Conservation (phyloP, 2,113 vertebrate genomes). For the Ailurus styani region DNA sequence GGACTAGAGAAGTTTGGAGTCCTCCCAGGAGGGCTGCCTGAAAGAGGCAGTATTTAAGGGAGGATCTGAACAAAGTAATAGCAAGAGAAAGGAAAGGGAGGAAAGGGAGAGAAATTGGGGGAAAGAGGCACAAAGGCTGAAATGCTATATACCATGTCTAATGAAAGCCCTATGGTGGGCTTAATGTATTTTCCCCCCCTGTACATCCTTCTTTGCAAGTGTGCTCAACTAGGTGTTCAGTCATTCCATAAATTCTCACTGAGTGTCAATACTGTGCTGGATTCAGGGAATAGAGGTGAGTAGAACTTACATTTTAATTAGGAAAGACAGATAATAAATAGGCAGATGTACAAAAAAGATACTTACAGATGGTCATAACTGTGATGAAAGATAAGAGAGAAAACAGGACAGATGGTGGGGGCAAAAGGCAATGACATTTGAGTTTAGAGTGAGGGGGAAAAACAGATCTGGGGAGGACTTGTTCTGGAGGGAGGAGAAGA, state of each 20-base stretch:
- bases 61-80: background rate
- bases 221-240: background rate
- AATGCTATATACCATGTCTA: rapidly evolving
- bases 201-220: background rate
- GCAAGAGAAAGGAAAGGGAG: background rate
- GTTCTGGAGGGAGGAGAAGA: no score
- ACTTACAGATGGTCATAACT: background rate
- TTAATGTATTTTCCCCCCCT: background rate
- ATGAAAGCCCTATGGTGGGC: rapidly evolving
- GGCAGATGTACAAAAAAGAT: background rate
- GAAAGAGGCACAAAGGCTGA: background rate
- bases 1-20: background rate
- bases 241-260: background rate
- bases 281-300: background rate
- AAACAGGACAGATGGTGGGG: background rate
- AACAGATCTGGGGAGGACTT: background rate
- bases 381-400: background rate
- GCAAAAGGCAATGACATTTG: background rate
- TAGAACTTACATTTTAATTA: background rate
- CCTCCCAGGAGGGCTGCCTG: background rate
- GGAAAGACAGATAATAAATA: background rate
- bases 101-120: background rate
- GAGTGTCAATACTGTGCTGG: rapidly evolving
- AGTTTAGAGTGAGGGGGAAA: background rate
- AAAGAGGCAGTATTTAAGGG: background rate